Conservation (phyloP, 2,113 vertebrate genomes). For the Microcebus ravelobensis region DNA sequence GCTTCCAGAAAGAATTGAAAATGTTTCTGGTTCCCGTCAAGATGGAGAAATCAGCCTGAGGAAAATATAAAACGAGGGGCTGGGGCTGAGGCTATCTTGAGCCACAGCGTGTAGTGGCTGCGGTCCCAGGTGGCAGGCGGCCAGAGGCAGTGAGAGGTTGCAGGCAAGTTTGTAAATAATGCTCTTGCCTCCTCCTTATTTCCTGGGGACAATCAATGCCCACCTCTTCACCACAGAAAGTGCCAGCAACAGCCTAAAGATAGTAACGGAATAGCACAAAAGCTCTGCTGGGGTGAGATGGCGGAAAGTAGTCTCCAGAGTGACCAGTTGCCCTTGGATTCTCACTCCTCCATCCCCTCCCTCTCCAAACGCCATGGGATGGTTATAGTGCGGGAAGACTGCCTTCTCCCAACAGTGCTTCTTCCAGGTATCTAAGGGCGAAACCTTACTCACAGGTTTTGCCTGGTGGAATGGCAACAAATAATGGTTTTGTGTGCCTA, state of each 20-base stretch:
- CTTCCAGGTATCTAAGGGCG: not conserved
- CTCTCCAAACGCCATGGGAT: not conserved
- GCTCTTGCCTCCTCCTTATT: not conserved
- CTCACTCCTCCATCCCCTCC: not conserved
- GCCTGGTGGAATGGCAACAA: not conserved
- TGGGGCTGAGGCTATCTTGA: not conserved
- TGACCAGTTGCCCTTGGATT: not conserved
- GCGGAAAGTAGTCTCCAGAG: not conserved
- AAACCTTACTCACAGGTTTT: not conserved
- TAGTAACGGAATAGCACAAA: not conserved
- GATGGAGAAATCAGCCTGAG: slow-evolving; percentile 18
- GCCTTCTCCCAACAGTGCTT: not conserved
- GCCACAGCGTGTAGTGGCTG: not conserved
- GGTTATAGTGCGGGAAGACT: not conserved
- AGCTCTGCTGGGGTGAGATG: not conserved
- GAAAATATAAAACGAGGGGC: not conserved
- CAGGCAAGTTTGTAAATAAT: not conserved
- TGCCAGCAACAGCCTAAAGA: not conserved
- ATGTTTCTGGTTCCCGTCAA: slow-evolving; percentile 21
- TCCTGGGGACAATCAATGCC: not conserved
- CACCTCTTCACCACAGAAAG: not conserved
- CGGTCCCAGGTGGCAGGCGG: not conserved
- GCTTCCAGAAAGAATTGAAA: slow-evolving; percentile 31
- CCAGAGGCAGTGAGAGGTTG: not conserved
- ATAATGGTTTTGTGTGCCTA: not conserved